Evolutionary conservation across 2,113 vertebrate genomes (phyloP), one percentile per base, ranked within the genome.

Genomic region (Podiceps cristatus): DNA sequence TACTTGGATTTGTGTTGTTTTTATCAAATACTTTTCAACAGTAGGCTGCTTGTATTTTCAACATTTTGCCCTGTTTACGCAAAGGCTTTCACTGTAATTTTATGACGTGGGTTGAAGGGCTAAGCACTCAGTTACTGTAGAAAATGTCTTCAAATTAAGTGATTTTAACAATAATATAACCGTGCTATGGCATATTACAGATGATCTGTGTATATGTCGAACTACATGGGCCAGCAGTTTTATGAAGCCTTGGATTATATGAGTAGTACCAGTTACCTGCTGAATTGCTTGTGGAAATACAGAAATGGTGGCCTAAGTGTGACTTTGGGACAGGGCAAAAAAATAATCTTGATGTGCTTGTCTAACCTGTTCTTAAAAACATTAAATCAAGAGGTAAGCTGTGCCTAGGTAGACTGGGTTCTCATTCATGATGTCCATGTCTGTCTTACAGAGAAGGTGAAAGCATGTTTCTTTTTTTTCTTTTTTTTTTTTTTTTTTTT

Each of bases 391-490:
- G 72, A 66, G 9, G 31, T 73, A 67, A 60, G 6, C 42, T 49
- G 4, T 53, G 62, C 13, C 18, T 22, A 8, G 14, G 52, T 56
- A 62, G 52, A 27, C n/a, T 72, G 13, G 8, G 19, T 16, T 44
- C 19, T 12, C 0, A 0, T 63, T 59, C 7, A 7, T 19, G 23
- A 28, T 10, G 24, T 27, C n/a, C 5, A 1, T 12, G 28, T 29
- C 11, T 60, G 18, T 40, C 5, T 42, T 18, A n/a, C 1, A 76
- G 35, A 35, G 20, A 35, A 35, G 35, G 10, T 88, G 69, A 80
- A n/a, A 76, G 5, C 33, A 10, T 22, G 2, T 47, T 87, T 44
- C 2, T 64, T 77, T 7, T 50, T 69, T 64, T 50, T 69, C 59
- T 72, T 68, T 56, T 7, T n/a, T n/a, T 87, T 44, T 2, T 64